phyloP scores from a whole-genome alignment of 2,888 invertebrate genomes.

The Athripsodes cinereus region DNA sequence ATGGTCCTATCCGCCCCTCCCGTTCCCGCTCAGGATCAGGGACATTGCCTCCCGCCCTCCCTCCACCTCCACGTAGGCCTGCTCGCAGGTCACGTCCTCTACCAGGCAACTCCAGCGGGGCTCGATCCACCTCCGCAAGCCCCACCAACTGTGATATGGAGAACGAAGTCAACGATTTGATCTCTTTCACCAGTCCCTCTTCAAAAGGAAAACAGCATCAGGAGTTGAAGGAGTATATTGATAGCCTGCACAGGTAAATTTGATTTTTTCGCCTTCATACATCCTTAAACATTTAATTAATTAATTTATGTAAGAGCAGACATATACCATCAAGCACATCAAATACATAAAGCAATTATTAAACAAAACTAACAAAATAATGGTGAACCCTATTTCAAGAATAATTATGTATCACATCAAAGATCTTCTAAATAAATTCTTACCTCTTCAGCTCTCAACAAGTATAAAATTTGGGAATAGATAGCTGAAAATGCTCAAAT shows the following conservation, averaged over 20 bases:
- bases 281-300: too few species aligned
- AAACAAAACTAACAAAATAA: too few species aligned
- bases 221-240: conserved; percentile 55
- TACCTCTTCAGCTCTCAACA: too few species aligned
- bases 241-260: conserved; percentile 51
- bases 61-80: conserved; percentile 28
- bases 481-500: too few species aligned
- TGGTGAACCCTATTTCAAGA: too few species aligned
- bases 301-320: too few species aligned
- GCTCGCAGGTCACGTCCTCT: conserved; percentile 12
- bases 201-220: conserved; percentile 46
- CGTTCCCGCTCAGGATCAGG: conserved; percentile 33
- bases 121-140: conserved; percentile 43
- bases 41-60: conserved; percentile 42
- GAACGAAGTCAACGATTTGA: conserved; percentile 52
- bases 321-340: too few species aligned
- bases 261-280: too few species aligned
- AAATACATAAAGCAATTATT: too few species aligned
- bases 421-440: too few species aligned
- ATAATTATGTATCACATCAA: too few species aligned
- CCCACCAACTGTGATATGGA: conserved; percentile 37
- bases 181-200: conserved; percentile 65
- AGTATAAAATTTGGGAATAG: background rate
- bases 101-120: conserved; percentile 10
- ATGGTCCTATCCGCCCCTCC: conserved; percentile 20